Evolutionary conservation across 2,888 invertebrate genomes (phyloP), one percentile per base, ranked within the genome.

Genomic region (Gasteruption jaculator): DNA sequence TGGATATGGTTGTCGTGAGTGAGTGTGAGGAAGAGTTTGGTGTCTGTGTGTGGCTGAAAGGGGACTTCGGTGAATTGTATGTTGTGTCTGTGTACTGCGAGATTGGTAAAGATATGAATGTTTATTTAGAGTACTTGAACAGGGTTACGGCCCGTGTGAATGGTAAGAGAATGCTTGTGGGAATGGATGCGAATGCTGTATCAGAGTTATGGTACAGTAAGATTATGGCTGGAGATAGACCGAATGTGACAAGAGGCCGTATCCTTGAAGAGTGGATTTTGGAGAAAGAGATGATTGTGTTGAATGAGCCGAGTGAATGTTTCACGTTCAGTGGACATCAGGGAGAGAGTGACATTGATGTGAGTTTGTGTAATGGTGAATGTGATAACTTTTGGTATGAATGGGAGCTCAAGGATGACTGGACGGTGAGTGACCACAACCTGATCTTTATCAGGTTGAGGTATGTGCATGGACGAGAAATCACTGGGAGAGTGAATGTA

Each of bases 141-240:
- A n/a, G n/a, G n/a, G n/a, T n/a, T n/a, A n/a, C n/a, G n/a, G n/a
- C n/a, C n/a, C n/a, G n/a, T n/a, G n/a, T n/a, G n/a, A n/a, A n/a
- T n/a, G n/a, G n/a, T n/a, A n/a, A n/a, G n/a, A n/a, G n/a, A n/a
- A n/a, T n/a, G n/a, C n/a, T n/a, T n/a, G n/a, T n/a, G n/a, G n/a
- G n/a, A n/a, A 41, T 50, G 22, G 48, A 54, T 29, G 52, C 53
- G 7, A 53, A 54, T 29, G 49, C 51, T 1, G 36, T 32, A 7
- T 49, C 49, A 0, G 43, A 36, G 4, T 8, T 49, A 14, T 54
- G 50, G 46, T 25, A 39, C 24, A 48, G 48, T 21, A 41, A 41
- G 15, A 33, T 10, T 24, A 7, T 8, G 7, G 5, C 18, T 19
- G 33, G 19, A 8, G 25, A 1, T 20, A 21, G 3, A 4, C 16